phyloP scores from a whole-genome alignment of 1,140 invertebrate species.

The Phenacoccus solenopsis region DNA sequence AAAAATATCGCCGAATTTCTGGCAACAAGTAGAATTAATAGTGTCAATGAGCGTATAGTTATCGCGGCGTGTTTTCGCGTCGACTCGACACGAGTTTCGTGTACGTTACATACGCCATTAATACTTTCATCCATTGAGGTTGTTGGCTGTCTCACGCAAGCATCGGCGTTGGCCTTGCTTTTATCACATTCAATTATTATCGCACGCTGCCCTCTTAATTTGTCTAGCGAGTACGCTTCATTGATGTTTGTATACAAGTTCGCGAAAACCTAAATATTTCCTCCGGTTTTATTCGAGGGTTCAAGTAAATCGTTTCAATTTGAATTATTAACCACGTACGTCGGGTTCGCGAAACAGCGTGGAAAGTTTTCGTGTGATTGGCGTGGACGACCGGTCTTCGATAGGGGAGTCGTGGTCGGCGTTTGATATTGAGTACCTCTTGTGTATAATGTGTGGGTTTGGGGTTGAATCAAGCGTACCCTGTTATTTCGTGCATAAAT shows the following conservation, averaged over 20 bases:
- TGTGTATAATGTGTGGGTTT: too few relatives aligned
- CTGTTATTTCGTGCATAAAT: too few relatives aligned
- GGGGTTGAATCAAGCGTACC: too few relatives aligned
- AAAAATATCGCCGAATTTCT: background rate
- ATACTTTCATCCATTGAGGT: constrained; percentile 1
- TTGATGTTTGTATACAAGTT: constrained; percentile 3
- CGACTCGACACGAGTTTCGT: background rate
- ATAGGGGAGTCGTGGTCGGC: too few relatives aligned
- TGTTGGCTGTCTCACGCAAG: background rate
- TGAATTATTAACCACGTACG: background rate
- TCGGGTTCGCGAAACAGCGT: too few relatives aligned
- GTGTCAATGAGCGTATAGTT: background rate
- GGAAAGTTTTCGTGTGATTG: too few relatives aligned
- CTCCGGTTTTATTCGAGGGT: background rate
- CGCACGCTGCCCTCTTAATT: background rate
- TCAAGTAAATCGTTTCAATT: background rate
- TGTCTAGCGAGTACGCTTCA: background rate
- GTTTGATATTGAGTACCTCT: too few relatives aligned
- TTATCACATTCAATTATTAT: background rate
- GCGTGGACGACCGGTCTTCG: too few relatives aligned
- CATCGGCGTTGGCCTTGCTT: background rate
- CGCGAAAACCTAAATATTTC: background rate
- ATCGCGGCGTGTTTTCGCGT: background rate
- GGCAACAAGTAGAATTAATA: background rate
- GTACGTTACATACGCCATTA: too few relatives aligned